These are phyloP conservation scores for Taphrorychus bicolor DNA, from an alignment of 2,888 invertebrate genomes.

Conservation along the genomic window DNA sequence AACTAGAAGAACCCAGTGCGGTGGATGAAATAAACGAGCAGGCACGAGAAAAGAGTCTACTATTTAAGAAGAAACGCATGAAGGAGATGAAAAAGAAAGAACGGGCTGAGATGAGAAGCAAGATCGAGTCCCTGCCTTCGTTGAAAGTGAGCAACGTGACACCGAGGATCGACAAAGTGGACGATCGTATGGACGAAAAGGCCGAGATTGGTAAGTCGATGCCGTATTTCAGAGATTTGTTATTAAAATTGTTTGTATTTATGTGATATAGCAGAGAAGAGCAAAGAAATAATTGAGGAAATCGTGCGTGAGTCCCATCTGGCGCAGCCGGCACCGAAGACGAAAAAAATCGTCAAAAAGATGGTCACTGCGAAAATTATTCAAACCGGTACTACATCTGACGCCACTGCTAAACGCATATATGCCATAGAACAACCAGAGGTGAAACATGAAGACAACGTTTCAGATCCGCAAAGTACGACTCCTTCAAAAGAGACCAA, in stretches of 20 bases:
- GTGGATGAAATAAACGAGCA: conserved; percentile 16
- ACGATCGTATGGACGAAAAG: conserved; percentile 13
- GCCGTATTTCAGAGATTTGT: no score
- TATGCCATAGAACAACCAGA: no score
- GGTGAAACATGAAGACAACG: no score
- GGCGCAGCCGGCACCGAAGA: background rate
- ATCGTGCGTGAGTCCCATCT: background rate
- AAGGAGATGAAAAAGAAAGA: background rate
- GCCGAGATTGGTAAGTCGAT: conserved; percentile 16
- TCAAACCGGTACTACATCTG: background rate
- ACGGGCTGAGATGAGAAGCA: background rate
- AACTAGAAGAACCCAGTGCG: conserved; percentile 2
- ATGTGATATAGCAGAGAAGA: conserved; percentile 4
- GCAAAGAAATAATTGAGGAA: conserved; percentile 13
- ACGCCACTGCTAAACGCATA: no score
- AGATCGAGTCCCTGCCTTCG: background rate
- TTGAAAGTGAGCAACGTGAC: background rate
- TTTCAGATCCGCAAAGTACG: no score
- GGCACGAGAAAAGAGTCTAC: background rate
- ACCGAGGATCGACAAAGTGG: conserved; percentile 10
- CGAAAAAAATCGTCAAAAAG: background rate
- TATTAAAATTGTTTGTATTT: background rate
- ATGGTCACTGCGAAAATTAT: background rate
- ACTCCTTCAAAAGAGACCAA: no score
- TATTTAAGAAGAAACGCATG: background rate